Conservation (phyloP, 2,113 vertebrate genomes). For the Mesoclemmys tuberculata region DNA sequence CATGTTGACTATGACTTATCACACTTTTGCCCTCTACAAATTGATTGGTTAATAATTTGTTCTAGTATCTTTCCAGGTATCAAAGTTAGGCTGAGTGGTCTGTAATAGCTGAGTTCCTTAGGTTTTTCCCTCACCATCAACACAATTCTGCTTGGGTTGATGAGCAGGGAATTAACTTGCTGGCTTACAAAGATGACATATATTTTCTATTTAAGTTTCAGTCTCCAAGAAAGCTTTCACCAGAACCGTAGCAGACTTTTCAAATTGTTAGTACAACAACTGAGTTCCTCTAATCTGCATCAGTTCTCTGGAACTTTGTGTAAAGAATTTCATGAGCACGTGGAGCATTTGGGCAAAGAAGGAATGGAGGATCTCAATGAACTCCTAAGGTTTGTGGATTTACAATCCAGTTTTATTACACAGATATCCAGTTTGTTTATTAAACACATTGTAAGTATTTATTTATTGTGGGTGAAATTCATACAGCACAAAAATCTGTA, state of each 20-base stretch:
- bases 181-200: background rate
- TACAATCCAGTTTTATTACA: background rate
- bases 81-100: too few species aligned
- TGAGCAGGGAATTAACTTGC: background rate
- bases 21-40: too few species aligned
- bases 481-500: background rate
- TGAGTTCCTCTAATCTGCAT: conserved; percentile 74
- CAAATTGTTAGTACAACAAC: conserved; percentile 77
- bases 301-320: conserved; percentile 69
- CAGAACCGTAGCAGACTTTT: conserved; percentile 76
- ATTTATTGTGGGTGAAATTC: background rate
- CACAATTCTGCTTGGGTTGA: background rate
- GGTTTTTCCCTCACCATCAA: background rate
- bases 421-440: background rate
- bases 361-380: conserved; percentile 75
- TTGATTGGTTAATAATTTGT: too few species aligned
- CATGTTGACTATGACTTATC: too few species aligned
- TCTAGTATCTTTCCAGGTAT: too few species aligned
- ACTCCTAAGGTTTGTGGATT: conserved; percentile 80
- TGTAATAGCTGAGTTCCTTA: too few species aligned
- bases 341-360: conserved; percentile 70
- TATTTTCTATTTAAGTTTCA: conserved; percentile 72
- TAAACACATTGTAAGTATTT: background rate
- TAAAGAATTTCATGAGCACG: conserved; percentile 75
- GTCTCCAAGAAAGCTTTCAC: conserved; percentile 82